phyloP scores from a whole-genome alignment of 2,888 invertebrate species.

The Opisthograptis luteolata region DNA sequence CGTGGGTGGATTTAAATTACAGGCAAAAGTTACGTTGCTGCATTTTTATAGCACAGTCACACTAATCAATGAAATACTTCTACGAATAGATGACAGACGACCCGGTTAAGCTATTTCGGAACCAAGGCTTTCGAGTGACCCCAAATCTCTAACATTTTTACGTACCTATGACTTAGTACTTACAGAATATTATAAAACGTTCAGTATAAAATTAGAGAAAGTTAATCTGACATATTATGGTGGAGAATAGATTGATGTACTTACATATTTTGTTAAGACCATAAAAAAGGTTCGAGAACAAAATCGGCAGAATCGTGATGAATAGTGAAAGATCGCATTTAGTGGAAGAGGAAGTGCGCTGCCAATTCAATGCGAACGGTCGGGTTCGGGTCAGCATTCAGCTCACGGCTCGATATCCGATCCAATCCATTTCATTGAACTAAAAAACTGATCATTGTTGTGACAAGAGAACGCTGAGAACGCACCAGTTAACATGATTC shows the following conservation, averaged over 20 bases:
- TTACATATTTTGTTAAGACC: too few relatives aligned
- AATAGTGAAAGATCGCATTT: slow-evolving; percentile 52
- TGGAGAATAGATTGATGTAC: too few relatives aligned
- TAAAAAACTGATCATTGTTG: slow-evolving; percentile 59
- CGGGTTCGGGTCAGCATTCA: slow-evolving; percentile 44
- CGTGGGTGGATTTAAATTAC: slow-evolving; percentile 3
- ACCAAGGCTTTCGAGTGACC: too few relatives aligned
- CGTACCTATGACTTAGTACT: too few relatives aligned
- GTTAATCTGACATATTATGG: too few relatives aligned
- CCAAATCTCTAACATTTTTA: too few relatives aligned
- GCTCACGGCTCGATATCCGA: slow-evolving; percentile 64
- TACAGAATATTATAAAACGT: too few relatives aligned
- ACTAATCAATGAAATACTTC: background rate
- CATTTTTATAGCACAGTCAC: background rate
- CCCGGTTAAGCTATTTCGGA: too few relatives aligned
- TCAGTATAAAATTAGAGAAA: too few relatives aligned
- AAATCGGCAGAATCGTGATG: slow-evolving; percentile 45
- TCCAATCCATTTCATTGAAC: slow-evolving; percentile 61
- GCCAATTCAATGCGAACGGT: slow-evolving; percentile 58
- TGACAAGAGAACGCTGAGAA: slow-evolving; percentile 71
- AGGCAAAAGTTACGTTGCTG: background rate
- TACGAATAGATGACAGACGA: too few relatives aligned
- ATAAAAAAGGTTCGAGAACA: too few relatives aligned
- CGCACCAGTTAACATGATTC: slow-evolving; percentile 73
- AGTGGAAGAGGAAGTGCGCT: slow-evolving; percentile 64